These are phyloP conservation scores for Eumaeus atala DNA, from an alignment of 1,140 invertebrate species.

Conservation along the genomic window DNA sequence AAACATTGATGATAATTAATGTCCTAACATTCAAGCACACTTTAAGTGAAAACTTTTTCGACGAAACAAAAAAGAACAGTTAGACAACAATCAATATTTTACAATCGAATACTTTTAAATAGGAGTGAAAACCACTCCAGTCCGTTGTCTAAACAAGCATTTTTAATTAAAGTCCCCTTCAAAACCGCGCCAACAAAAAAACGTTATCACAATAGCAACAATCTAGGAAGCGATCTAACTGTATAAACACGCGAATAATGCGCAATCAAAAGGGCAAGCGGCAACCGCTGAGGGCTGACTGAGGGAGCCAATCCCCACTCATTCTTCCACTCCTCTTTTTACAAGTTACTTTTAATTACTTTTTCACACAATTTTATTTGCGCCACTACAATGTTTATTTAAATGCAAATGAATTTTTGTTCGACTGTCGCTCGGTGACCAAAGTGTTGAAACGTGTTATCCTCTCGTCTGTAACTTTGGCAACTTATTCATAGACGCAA, in stretches of 20 bases:
- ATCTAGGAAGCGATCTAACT: slow-evolving; percentile 72
- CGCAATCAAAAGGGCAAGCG: slow-evolving; percentile 70
- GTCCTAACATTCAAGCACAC: too few relatives aligned
- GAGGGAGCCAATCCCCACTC: slow-evolving; percentile 23
- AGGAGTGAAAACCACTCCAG: slow-evolving; percentile 32
- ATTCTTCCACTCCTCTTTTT: slow-evolving; percentile 36
- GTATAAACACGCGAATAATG: slow-evolving; percentile 71
- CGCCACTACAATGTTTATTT: not conserved
- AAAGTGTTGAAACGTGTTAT: not conserved
- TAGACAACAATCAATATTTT: not conserved
- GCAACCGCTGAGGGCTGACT: slow-evolving; percentile 39
- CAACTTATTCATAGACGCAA: too few relatives aligned
- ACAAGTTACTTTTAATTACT: slow-evolving; percentile 56
- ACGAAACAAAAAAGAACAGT: too few relatives aligned
- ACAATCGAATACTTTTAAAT: slow-evolving; percentile 19
- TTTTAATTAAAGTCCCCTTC: slow-evolving; percentile 70
- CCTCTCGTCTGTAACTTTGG: too few relatives aligned
- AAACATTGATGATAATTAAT: too few relatives aligned
- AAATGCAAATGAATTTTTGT: not conserved
- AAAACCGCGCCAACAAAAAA: slow-evolving; percentile 61
- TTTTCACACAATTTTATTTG: slow-evolving; percentile 29
- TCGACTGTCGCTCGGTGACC: not conserved
- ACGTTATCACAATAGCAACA: slow-evolving; percentile 68
- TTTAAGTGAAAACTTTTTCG: too few relatives aligned
- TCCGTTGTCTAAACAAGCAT: slow-evolving; percentile 48